phyloP scores from a whole-genome alignment of 2,113 vertebrate genomes.

The Sigmodon hispidus region DNA sequence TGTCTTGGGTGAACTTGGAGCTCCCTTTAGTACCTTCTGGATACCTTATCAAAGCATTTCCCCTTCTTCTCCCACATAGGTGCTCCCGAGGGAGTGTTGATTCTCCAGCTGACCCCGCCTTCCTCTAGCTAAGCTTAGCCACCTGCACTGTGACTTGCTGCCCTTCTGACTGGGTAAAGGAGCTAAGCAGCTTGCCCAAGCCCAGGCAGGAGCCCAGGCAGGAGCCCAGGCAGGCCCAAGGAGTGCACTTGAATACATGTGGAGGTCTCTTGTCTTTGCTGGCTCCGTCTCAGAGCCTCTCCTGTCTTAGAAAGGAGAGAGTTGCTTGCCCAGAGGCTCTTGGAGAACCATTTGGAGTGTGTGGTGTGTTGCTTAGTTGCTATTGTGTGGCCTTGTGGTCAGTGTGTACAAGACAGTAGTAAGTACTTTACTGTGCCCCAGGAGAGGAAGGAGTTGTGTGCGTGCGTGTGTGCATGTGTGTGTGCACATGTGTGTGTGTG shows the following conservation, averaged over 20 bases:
- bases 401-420: not conserved
- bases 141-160: not conserved
- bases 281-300: not conserved
- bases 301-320: not conserved
- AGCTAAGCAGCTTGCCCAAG: not conserved
- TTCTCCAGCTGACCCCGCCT: not conserved
- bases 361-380: not conserved
- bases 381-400: not conserved
- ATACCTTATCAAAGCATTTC: rapidly evolving
- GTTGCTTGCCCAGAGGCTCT: not conserved
- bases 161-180: not conserved
- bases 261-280: not conserved
- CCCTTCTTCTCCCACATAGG: not conserved
- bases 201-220: not conserved
- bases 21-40: not conserved
- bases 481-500: too few relatives aligned
- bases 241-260: rapidly evolving
- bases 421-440: not conserved
- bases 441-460: not conserved
- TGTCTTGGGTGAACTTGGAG: not conserved
- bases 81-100: not conserved
- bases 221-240: not conserved
- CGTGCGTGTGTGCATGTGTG: too few relatives aligned
- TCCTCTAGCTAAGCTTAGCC: not conserved
- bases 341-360: not conserved